Conservation (phyloP, 2,113 vertebrate species). For the Petrocephalus microphthalmus region DNA sequence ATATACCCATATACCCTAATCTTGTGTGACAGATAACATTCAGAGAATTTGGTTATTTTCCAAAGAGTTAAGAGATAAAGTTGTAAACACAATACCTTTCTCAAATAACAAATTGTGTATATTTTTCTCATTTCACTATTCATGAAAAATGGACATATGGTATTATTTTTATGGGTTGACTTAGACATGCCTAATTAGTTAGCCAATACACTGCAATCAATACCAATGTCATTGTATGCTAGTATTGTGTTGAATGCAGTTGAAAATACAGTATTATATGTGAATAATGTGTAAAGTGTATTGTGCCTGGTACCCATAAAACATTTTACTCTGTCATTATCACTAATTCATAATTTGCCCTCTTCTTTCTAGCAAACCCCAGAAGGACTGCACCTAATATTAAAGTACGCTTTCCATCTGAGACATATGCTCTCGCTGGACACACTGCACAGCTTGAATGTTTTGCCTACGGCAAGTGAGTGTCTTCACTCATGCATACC, state of each 20-base stretch:
- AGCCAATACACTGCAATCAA: not conserved
- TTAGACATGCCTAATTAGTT: not conserved
- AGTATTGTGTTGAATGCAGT: not conserved
- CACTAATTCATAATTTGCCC: not conserved
- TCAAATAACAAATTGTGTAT: not conserved
- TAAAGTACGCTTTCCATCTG: slow-evolving; percentile 81
- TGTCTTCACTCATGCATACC: slow-evolving; percentile 9
- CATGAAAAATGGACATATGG: not conserved
- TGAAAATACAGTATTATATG: not conserved
- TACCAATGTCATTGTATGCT: not conserved
- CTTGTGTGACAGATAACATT: not conserved
- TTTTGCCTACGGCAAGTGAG: slow-evolving; percentile 93
- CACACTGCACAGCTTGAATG: slow-evolving; percentile 81
- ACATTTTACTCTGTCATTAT: not conserved
- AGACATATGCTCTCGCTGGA: slow-evolving; percentile 83
- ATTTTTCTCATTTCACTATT: not conserved
- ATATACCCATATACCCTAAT: not conserved
- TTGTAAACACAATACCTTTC: not conserved
- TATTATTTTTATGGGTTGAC: not conserved
- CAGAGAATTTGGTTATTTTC: not conserved
- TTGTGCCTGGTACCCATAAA: not conserved
- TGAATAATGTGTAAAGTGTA: not conserved
- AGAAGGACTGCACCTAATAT: slow-evolving; percentile 78
- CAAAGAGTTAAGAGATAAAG: not conserved
- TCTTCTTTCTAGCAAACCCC: slow-evolving; percentile 51